Conservation (phyloP, 2,797 vertebrate genomes). For the Corythornis leucogaster region DNA sequence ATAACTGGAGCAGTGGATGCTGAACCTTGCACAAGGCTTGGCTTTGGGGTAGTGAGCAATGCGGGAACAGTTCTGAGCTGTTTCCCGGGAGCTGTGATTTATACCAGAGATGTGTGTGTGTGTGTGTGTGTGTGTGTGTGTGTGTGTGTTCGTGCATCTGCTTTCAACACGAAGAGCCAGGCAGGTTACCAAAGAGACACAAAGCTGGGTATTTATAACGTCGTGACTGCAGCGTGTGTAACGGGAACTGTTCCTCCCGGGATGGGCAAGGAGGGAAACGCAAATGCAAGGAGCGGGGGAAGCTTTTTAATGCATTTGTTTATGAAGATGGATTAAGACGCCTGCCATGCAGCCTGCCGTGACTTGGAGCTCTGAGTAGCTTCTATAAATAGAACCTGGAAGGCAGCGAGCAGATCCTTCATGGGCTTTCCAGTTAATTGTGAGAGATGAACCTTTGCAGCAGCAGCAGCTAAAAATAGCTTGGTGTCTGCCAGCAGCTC, state of each 20-base stretch:
- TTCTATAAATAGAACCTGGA: conserved; percentile 62
- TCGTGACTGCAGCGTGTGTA: neutral
- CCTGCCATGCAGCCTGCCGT: neutral
- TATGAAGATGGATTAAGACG: conserved; percentile 34
- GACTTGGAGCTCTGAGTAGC: conserved; percentile 20
- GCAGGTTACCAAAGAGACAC: neutral
- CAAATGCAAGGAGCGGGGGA: neutral
- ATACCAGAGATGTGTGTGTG: neutral
- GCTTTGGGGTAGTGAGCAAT: neutral
- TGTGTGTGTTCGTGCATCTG: neutral
- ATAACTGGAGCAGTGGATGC: neutral
- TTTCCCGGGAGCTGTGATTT: neutral
- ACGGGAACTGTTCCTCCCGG: neutral
- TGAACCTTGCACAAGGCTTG: accelerated
- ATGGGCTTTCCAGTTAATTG: conserved; percentile 70
- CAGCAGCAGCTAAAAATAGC: conserved; percentile 60
- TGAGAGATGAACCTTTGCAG: conserved; percentile 49
- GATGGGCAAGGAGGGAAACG: neutral
- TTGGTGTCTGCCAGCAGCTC: conserved; percentile 7
- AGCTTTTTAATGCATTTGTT: conserved; percentile 47
- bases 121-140: neutral
- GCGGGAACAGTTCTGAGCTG: neutral
- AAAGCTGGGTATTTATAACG: neutral
- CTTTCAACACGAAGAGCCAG: accelerated
- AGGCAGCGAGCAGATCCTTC: conserved; percentile 35